Conservation (phyloP, 2,113 vertebrate species). For the Himantopus leucocephalus region DNA sequence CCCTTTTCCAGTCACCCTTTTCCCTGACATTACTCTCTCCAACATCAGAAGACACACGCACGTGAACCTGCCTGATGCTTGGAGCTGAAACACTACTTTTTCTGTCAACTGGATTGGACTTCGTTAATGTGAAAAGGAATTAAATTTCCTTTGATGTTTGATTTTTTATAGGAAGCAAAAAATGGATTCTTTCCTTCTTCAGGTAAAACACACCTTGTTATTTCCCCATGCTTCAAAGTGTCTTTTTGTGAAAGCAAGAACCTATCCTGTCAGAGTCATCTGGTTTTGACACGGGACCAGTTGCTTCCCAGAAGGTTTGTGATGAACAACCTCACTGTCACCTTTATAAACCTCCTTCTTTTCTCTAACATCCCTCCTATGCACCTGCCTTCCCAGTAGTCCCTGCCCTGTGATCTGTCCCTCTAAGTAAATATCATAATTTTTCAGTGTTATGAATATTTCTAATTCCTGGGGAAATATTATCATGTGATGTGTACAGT, state of each 20-base stretch:
- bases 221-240: neutral
- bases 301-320: neutral
- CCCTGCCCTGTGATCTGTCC: neutral
- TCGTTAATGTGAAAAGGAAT: neutral
- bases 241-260: neutral
- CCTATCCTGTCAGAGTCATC: neutral
- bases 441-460: neutral
- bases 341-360: neutral
- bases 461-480: neutral
- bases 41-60: accelerated
- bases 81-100: neutral
- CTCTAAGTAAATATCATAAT: neutral
- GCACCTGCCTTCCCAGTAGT: neutral
- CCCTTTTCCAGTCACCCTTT: neutral
- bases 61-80: accelerated
- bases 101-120: neutral
- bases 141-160: neutral
- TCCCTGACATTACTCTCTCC: neutral
- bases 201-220: neutral
- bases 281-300: neutral
- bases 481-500: neutral
- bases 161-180: neutral
- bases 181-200: neutral
- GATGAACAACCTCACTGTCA: neutral
- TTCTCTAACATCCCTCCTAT: neutral